These are phyloP conservation scores for Branchipolynoe longqiensis DNA, from an alignment of 2,888 invertebrate species.

Conservation along the genomic window DNA sequence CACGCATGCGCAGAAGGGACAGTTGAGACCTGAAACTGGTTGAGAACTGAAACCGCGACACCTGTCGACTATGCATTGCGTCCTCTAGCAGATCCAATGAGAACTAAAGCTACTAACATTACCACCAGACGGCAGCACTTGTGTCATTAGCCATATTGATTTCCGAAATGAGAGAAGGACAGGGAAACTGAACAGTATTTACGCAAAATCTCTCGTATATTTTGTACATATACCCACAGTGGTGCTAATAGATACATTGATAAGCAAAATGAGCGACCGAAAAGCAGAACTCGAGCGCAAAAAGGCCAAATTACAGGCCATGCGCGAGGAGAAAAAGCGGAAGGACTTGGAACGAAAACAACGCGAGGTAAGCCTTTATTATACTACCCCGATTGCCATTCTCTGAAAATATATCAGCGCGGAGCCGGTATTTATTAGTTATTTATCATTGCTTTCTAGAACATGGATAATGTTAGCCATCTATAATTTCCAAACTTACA, in stretches of 20 bases:
- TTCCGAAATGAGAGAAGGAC: slow-evolving; percentile 48
- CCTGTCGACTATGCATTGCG: background rate
- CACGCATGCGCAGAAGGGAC: background rate
- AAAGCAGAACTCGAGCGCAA: slow-evolving; percentile 81
- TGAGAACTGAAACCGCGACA: too few species aligned
- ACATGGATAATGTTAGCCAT: too few species aligned
- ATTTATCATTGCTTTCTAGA: background rate
- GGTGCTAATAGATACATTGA: slow-evolving; percentile 41
- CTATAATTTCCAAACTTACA: too few species aligned
- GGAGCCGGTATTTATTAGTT: background rate
- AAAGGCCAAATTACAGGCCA: slow-evolving; percentile 80
- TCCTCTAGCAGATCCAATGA: background rate
- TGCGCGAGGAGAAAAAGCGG: slow-evolving; percentile 79
- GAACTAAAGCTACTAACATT: background rate
- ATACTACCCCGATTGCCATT: slow-evolving; percentile 9
- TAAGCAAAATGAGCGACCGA: slow-evolving; percentile 71
- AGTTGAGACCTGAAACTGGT: background rate
- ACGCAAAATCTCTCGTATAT: slow-evolving; percentile 13
- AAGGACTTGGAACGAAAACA: slow-evolving; percentile 73
- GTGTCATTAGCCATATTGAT: slow-evolving; percentile 56
- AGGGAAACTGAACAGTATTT: slow-evolving; percentile 20
- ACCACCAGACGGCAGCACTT: slow-evolving; percentile 24
- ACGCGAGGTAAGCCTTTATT: slow-evolving; percentile 60
- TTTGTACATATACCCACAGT: slow-evolving; percentile 20
- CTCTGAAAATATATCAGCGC: slow-evolving; percentile 1